A percentile compares a stretch with the other conserved stretches of the same genome.
phyloP scores from a whole-genome alignment of 2,113 vertebrate species.

The Setophaga coronata region DNA sequence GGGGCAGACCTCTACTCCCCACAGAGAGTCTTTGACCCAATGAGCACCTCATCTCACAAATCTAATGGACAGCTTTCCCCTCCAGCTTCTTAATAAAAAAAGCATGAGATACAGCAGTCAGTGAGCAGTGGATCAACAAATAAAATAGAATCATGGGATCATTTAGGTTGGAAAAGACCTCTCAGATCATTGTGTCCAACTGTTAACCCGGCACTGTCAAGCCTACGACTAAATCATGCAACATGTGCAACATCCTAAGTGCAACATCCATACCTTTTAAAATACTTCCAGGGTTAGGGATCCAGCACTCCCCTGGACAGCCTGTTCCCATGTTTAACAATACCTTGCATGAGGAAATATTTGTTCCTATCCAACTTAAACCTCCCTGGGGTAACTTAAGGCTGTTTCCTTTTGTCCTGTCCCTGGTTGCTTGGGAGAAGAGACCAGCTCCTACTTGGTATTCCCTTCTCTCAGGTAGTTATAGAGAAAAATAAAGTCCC shows the following conservation, averaged over 20 bases:
- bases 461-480: not conserved
- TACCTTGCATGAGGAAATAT: rapidly evolving
- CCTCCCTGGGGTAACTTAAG: rapidly evolving
- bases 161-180: not conserved
- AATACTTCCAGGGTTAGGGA: not conserved
- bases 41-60: not conserved
- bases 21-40: not conserved
- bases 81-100: not conserved
- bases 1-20: not conserved
- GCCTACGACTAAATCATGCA: not conserved
- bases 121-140: not conserved
- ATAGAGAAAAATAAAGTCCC: not conserved
- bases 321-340: not conserved
- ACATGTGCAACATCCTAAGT: not conserved
- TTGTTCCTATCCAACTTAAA: not conserved
- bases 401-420: not conserved
- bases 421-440: not conserved
- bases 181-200: not conserved
- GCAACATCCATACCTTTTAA: rapidly evolving
- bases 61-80: not conserved
- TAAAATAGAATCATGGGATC: not conserved
- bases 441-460: rapidly evolving
- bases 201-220: not conserved
- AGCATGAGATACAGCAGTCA: not conserved
- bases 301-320: not conserved